phyloP scores from a whole-genome alignment of 2,888 invertebrate genomes.

The Aplocera efformata region DNA sequence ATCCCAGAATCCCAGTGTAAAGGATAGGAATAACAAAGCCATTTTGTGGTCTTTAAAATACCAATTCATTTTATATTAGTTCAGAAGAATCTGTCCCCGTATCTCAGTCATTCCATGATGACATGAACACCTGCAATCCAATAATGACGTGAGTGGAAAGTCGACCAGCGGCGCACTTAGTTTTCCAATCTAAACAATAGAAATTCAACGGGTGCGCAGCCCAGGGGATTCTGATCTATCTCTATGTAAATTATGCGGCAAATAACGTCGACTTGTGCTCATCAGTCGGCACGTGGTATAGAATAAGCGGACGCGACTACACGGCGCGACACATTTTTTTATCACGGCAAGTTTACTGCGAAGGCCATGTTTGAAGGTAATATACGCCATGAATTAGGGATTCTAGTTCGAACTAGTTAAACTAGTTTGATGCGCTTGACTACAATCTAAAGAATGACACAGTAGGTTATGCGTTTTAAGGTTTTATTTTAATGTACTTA shows the following conservation, averaged over 20 bases:
- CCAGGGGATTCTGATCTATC: slow-evolving; percentile 74
- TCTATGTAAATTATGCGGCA: slow-evolving; percentile 79
- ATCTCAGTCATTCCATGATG: neutral
- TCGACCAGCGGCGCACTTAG: slow-evolving; percentile 69
- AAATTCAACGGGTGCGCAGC: slow-evolving; percentile 77
- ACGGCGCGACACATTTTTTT: slow-evolving; percentile 38
- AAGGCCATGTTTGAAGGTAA: slow-evolving; percentile 30
- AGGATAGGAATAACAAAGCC: too few species aligned
- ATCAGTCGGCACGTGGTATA: slow-evolving; percentile 59
- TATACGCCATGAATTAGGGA: slow-evolving; percentile 29
- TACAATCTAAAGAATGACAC: neutral
- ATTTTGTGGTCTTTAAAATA: too few species aligned
- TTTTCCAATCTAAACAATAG: slow-evolving; percentile 81
- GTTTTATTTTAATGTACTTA: neutral
- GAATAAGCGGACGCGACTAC: slow-evolving; percentile 15
- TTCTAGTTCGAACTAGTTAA: slow-evolving; percentile 30
- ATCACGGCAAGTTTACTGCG: slow-evolving; percentile 34
- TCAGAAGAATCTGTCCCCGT: too few species aligned
- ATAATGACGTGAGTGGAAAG: slow-evolving; percentile 73
- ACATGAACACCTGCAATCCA: slow-evolving; percentile 50
- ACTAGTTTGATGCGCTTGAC: slow-evolving; percentile 16
- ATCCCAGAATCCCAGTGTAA: too few species aligned
- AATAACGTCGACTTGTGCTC: slow-evolving; percentile 71
- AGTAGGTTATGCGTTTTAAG: neutral
- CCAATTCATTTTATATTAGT: too few species aligned